Evolutionary conservation across 2,797 vertebrate species (phyloP).

Genomic region (Malacoraja senta): DNA sequence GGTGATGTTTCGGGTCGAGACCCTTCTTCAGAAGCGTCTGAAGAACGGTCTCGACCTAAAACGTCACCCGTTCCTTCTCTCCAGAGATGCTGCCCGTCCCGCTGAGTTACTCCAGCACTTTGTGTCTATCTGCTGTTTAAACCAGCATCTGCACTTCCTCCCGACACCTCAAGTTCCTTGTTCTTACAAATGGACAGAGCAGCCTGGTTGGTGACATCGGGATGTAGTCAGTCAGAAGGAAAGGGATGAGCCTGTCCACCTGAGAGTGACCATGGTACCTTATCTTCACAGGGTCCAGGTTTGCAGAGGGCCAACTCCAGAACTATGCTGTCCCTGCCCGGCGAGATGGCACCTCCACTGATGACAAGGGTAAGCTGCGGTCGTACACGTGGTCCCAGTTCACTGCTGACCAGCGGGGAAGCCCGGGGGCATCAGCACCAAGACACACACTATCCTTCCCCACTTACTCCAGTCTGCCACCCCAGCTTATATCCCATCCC

Average conservation of each 20-base stretch:
- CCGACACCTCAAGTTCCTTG: no score
- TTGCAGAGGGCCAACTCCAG: conserved; percentile 12
- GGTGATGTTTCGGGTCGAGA: no score
- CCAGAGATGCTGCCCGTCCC: no score
- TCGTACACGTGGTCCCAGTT: neutral
- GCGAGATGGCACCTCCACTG: neutral
- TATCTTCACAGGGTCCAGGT: conserved; percentile 13
- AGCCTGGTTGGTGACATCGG: neutral
- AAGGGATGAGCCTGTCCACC: neutral
- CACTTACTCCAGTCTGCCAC: neutral
- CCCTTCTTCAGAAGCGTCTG: no score
- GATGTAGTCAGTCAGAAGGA: neutral
- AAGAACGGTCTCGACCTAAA: no score
- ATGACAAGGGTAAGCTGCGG: conserved; percentile 10
- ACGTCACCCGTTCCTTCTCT: no score
- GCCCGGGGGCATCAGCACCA: neutral
- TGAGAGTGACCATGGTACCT: conserved; percentile 12
- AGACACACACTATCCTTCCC: neutral
- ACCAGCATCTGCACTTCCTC: no score
- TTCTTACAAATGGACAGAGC: neutral
- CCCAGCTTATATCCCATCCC: neutral
- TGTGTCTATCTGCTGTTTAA: no score
- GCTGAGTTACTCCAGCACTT: no score
- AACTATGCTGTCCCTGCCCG: conserved; percentile 6
- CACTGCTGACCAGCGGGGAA: neutral